Base-by-base conservation (phyloP, 30 jellyfish, hydroid and myxozoan species). In the Aurelia aurita region DNA sequence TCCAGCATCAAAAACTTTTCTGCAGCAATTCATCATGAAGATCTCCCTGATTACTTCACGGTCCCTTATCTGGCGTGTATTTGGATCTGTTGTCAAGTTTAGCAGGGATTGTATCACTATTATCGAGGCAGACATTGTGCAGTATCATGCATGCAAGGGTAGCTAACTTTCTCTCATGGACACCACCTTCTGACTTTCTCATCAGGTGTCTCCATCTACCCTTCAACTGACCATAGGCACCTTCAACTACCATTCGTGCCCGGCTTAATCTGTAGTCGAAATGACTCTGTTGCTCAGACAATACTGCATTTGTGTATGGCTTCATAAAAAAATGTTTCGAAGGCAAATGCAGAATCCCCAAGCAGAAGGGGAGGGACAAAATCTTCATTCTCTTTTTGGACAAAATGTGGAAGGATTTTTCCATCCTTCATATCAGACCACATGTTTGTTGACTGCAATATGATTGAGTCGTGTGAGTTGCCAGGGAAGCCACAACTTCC, bases 401-500 rank as follows among this genome's bases (percentile, higher is more conserved):
- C 25, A 70, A 87, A 63, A 55, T 44, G 28, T 64, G 86, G 91
- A 57, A 67, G 82, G 15, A 74, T 3, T 31, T 72, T 82, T 39
- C 97, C 90, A 3, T 49, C 91, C 11, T 53, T 60, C 1, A 81
- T 43, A 14, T 46, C 15, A 28, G 69, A 72, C 97, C 97, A 90
- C 82, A 90, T 72, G 43, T 64, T 58, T 22, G 95, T 90, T 22
- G 97, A 82, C 74, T 90, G 95, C n/a, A 82, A 59, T 10, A 73
- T 70, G 72, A 77, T 74, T 15, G 91, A 81, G 58, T 81, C 91
- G 64, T 89, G 97, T 20, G 88, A 70, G 71, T 75, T 82, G 25
- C 88, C 95, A 66, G 97, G 97, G 64, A 82, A 74, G 26, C 97
- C 97, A 81, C 90, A 82, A 49, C 95, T 59, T 49, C 90, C 97